Evolutionary conservation across 2,113 vertebrate species (phyloP), one percentile per base, ranked within the genome.

Genomic region (Chaetodon auriga): DNA sequence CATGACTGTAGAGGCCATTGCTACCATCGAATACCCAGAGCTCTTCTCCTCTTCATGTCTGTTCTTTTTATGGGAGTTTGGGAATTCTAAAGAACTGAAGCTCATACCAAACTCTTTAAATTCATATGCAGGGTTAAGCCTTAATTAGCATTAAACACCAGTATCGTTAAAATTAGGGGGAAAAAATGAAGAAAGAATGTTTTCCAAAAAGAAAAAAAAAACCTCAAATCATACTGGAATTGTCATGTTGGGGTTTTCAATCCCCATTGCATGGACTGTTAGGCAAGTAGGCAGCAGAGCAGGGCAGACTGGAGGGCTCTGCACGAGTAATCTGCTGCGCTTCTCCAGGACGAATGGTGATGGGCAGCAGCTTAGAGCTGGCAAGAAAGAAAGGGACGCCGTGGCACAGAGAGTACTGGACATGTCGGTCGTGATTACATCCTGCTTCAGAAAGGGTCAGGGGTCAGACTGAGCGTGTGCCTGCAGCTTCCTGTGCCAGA

Each of bases 371-470:
- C 81, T 83, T 63, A 51, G 74, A 78, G 78, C 79, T 83, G 57
- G 76, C 80, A 79, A 68, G 21, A 75, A 36, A 41, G 19, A 75
- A 68, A 61, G 82, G 68, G 63, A 49, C 7, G 6, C 75, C 58
- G 82, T 82, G 84, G 77, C 84, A 83, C 73, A 81, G 75, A 80
- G 82, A 90, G 82, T 57, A 76, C 87, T 86, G 83, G 76, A 82
- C 87, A 80, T 61, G 91, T 92, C 90, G 25, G 65, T 75, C 79
- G 74, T 77, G 77, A 91, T 93, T 92, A 92, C 84, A 68, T 83
- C 89, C 76, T 45, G 71, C 80, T 80, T 70, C 70, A 68, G 70
- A 55, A 49, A 35, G 71, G 89, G 88, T 90, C 90, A 90, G 57
- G 49, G 90, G 91, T 93, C 88, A 80, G 76, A 14, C 19, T 23